Evolutionary conservation across 2,888 invertebrate species (phyloP).

Genomic region (Aspidiotus rigidus): DNA sequence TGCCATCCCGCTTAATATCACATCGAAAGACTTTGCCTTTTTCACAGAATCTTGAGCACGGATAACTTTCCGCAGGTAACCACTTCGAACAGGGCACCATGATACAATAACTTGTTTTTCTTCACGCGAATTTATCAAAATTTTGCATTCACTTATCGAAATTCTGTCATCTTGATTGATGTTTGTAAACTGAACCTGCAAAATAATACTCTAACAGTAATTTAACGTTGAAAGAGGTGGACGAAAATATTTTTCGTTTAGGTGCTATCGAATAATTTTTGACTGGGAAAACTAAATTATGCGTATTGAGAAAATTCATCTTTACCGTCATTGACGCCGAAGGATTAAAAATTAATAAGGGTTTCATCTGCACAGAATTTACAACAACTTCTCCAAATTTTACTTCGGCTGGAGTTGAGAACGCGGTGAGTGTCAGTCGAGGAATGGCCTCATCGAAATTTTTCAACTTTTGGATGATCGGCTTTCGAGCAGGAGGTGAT

Average conservation of each 20-base stretch:
- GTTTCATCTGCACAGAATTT: slow-evolving; percentile 12
- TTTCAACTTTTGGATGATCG: not conserved
- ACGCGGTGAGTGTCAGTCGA: slow-evolving; percentile 12
- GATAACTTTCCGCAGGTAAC: slow-evolving; percentile 25
- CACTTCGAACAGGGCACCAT: slow-evolving; percentile 21
- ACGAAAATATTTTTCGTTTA: not conserved
- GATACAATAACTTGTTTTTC: slow-evolving; percentile 22
- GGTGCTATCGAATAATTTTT: not conserved
- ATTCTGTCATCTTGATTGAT: slow-evolving; percentile 28
- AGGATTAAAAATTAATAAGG: slow-evolving; percentile 17
- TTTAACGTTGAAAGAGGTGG: too few relatives aligned
- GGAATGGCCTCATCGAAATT: not conserved
- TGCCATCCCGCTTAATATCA: slow-evolving; percentile 19
- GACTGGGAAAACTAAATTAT: not conserved
- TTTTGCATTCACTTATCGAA: slow-evolving; percentile 8
- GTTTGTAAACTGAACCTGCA: slow-evolving; percentile 10
- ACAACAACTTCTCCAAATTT: slow-evolving; percentile 22
- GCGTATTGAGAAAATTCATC: not conserved
- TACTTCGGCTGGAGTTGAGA: slow-evolving; percentile 20
- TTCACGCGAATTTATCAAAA: slow-evolving; percentile 5
- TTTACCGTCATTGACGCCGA: slow-evolving; percentile 8
- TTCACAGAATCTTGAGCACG: slow-evolving; percentile 10
- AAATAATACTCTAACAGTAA: not conserved
- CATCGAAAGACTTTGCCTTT: slow-evolving; percentile 26
- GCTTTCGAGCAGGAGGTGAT: not conserved